Evolutionary conservation across 2,113 vertebrate species (phyloP).

Genomic region (Campylomormyrus numenius): DNA sequence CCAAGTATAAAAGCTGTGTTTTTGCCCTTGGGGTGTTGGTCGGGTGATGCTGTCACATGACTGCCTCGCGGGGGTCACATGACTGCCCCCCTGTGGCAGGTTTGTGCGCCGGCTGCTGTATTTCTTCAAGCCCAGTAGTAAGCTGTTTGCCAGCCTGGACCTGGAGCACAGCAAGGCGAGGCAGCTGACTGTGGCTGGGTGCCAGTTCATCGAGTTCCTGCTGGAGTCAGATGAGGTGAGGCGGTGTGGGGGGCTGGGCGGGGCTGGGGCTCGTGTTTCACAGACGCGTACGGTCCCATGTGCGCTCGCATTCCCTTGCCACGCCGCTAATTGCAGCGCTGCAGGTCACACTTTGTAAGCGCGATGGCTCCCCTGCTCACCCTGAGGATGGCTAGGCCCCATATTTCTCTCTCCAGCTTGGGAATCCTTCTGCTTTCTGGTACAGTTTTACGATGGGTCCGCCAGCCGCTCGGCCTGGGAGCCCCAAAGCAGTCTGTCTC

Average conservation of each 20-base stretch:
- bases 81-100: constrained; percentile 47
- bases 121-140: constrained; percentile 96
- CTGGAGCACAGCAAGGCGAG: constrained; percentile 81
- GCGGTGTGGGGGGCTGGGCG: background rate
- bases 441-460: background rate
- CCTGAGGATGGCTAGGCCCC: background rate
- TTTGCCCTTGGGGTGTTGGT: background rate
- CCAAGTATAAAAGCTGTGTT: background rate
- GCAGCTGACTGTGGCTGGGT: constrained; percentile 92
- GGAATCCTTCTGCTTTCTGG: background rate
- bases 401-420: background rate
- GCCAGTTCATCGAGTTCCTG: constrained; percentile 92
- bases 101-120: constrained; percentile 89
- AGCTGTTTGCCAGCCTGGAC: constrained; percentile 81
- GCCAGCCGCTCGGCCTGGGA: background rate
- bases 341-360: background rate
- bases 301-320: background rate
- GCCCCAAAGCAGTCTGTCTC: background rate
- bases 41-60: background rate
- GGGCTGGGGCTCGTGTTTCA: background rate
- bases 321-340: background rate
- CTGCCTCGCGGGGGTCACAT: background rate
- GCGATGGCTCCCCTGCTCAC: background rate
- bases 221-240: constrained; percentile 91
- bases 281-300: background rate